phyloP scores from a whole-genome alignment of 2,113 vertebrate species.

The Lipotes vexillifer region DNA sequence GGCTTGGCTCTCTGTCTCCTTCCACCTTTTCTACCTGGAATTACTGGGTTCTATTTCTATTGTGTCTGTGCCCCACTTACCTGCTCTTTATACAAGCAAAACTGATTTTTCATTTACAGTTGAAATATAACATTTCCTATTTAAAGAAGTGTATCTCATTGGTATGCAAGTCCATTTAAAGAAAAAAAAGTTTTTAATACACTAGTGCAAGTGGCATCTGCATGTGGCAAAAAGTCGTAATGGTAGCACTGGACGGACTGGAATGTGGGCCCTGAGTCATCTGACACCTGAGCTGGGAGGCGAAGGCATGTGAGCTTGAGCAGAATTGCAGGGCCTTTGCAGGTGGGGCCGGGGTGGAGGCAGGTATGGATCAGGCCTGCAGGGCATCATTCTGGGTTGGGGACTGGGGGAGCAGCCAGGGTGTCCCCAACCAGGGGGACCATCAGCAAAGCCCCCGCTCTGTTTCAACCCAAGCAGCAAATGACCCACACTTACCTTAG shows the following conservation, averaged over 20 bases:
- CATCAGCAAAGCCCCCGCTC: too few relatives aligned
- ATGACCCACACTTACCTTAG: slow-evolving; percentile 11
- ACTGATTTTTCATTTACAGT: not conserved
- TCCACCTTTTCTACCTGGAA: not conserved
- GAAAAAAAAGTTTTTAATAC: not conserved
- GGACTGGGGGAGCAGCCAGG: not conserved
- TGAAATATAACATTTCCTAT: not conserved
- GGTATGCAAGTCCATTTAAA: not conserved
- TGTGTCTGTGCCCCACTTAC: not conserved
- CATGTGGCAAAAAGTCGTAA: accelerated
- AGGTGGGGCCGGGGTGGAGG: not conserved
- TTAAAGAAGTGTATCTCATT: not conserved
- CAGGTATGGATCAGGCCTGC: accelerated
- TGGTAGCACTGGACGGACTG: accelerated
- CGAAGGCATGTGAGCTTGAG: accelerated
- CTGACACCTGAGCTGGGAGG: accelerated
- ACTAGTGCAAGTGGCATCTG: not conserved
- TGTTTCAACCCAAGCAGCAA: not conserved
- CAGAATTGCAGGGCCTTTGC: accelerated
- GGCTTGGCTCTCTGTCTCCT: not conserved
- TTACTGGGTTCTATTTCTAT: not conserved
- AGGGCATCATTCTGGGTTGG: accelerated
- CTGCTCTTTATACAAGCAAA: not conserved
- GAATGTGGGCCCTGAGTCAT: not conserved
- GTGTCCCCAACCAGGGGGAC: accelerated